phyloP scores from a whole-genome alignment of 1,140 invertebrate genomes.

The Xylocopa sonorina region DNA sequence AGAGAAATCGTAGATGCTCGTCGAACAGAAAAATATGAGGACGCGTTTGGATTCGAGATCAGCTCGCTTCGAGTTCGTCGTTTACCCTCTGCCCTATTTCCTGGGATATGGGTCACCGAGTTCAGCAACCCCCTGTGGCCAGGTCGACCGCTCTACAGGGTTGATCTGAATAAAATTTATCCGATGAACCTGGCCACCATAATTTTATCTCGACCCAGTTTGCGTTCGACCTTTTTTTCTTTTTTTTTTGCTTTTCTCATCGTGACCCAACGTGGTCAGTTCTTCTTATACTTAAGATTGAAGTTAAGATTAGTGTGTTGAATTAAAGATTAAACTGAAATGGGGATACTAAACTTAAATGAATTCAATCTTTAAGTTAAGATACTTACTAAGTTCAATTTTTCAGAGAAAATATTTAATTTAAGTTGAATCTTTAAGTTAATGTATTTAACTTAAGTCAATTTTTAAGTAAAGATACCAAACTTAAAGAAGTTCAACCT shows the following conservation, averaged over 20 bases:
- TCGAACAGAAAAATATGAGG: background rate
- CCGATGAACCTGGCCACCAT: constrained; percentile 34
- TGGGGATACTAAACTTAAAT: too few species aligned
- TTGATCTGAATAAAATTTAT: constrained; percentile 53
- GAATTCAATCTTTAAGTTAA: too few species aligned
- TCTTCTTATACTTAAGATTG: too few species aligned
- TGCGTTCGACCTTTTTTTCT: background rate
- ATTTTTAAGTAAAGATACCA: too few species aligned
- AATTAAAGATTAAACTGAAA: too few species aligned
- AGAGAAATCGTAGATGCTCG: background rate
- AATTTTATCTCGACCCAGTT: background rate
- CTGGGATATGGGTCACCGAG: constrained; percentile 69
- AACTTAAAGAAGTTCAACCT: too few species aligned
- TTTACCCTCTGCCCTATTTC: constrained; percentile 72
- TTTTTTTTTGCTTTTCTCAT: background rate
- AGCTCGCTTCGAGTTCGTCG: constrained; percentile 54
- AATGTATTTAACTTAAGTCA: too few species aligned
- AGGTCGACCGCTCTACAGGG: constrained; percentile 54
- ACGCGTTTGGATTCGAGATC: constrained; percentile 8
- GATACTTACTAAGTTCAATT: too few species aligned
- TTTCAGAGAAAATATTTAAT: too few species aligned
- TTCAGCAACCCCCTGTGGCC: constrained; percentile 67
- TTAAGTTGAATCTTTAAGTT: too few species aligned
- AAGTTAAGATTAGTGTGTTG: too few species aligned
- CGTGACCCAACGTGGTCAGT: too few species aligned